phyloP scores from a whole-genome alignment of 37 sponge, comb jelly and placozoan genomes.

The Beroe ovata region DNA sequence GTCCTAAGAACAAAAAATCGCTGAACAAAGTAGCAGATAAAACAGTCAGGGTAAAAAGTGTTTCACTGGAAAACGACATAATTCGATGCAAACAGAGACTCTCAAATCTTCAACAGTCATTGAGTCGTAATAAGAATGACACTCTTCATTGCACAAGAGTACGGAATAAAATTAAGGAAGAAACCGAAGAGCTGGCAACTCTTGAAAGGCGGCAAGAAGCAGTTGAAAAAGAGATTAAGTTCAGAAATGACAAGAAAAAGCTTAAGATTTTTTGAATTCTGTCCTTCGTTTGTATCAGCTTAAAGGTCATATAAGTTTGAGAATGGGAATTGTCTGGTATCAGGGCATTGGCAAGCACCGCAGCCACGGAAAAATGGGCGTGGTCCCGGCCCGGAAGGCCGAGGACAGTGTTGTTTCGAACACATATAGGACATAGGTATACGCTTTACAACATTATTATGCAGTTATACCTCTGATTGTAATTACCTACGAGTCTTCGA shows the following conservation, averaged over 20 bases:
- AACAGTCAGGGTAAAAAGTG: slow-evolving; percentile 46
- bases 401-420: no score
- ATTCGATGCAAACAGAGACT: not conserved
- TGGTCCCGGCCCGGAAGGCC: no score
- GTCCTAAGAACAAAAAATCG: slow-evolving; percentile 26
- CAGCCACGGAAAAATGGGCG: no score
- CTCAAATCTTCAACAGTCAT: not conserved
- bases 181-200: not conserved
- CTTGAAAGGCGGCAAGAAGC: not conserved
- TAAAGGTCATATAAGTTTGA: no score
- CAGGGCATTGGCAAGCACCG: no score
- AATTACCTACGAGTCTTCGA: no score
- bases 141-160: not conserved
- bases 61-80: slow-evolving; percentile 32
- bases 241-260: slow-evolving; percentile 28
- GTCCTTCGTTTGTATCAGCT: no score
- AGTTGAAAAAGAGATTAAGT: slow-evolving; percentile 58
- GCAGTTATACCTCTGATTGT: no score
- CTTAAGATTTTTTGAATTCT: slow-evolving; percentile 41
- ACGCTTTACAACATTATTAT: no score
- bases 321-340: no score
- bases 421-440: no score
- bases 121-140: not conserved
- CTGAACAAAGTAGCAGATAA: slow-evolving; percentile 36
- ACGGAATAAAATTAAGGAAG: not conserved